phyloP scores from a whole-genome alignment of 2,888 invertebrate genomes.

The Eledone cirrhosa region DNA sequence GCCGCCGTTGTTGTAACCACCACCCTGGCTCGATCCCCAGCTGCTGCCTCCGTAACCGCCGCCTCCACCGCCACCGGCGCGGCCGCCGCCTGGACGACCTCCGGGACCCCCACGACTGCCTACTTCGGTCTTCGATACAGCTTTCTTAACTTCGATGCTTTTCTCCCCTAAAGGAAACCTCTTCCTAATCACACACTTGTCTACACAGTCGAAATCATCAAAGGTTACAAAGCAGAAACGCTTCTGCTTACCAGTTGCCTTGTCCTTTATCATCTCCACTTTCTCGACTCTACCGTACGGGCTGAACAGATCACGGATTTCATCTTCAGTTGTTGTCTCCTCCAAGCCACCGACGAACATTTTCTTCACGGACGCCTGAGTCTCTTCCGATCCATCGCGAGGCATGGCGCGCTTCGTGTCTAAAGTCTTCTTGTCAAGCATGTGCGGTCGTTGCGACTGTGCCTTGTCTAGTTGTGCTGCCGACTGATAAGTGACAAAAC shows the following conservation, averaged over 20 bases:
- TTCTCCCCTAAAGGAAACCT: conserved; percentile 76
- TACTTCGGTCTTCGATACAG: conserved; percentile 82
- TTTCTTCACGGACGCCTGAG: conserved; percentile 93
- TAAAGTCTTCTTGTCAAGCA: conserved; percentile 92
- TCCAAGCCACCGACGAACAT: conserved; percentile 92
- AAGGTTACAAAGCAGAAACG: conserved; percentile 97
- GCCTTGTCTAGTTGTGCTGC: conserved; percentile 97
- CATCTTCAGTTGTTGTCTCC: conserved; percentile 90
- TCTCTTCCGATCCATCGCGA: conserved; percentile 77
- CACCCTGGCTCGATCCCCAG: not conserved
- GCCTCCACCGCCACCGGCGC: conserved; percentile 23
- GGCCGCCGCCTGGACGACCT: conserved; percentile 8
- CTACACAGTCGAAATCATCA: conserved; percentile 96
- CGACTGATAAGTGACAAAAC: conserved; percentile 94
- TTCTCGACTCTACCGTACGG: conserved; percentile 83
- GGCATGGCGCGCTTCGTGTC: conserved; percentile 98
- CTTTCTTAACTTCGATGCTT: conserved; percentile 91
- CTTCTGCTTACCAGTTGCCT: conserved; percentile 90
- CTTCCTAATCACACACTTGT: conserved; percentile 86
- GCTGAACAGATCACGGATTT: conserved; percentile 71
- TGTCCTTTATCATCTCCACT: conserved; percentile 88
- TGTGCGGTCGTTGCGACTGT: conserved; percentile 82
- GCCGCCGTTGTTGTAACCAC: not conserved
- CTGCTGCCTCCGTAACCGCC: not conserved
- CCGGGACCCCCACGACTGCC: conserved; percentile 29